Base-by-base conservation (phyloP, 2,797 vertebrate genomes). In the Pipistrellus pygmaeus region DNA sequence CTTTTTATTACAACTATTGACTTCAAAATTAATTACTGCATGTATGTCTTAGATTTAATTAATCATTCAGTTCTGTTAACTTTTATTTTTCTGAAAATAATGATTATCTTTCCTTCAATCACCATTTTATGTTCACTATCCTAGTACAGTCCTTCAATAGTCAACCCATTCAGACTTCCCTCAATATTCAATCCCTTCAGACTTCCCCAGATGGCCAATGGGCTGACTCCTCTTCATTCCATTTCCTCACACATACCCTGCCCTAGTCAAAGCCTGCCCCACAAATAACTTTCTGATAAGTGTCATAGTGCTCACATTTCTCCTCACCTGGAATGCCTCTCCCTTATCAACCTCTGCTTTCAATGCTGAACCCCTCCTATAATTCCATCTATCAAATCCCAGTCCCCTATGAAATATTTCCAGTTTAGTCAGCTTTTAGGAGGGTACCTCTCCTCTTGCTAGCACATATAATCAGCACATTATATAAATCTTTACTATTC, bases 11-110 rank as follows among this genome's bases (percentile, higher is more conserved):
- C 21, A 20, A 96, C 69, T 69, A n/a, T 7, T 82, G 55, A 73
- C 72, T 89, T 89, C n/a, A 23, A 86, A 86, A 75, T 89, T 66
- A 85, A 83, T 83, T 90, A 38, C 62, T 51, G 46, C 17, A 60
- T 27, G 17, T 62, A 44, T 27, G 66, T 23, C 27, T 85, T 88
- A 60, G 21, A 85, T 93, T 86, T 83, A 86, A 77, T 62, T 20
- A 90, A 57, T 88, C 23, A 44, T 35, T 83, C 8, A 51, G 10
- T 87, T 76, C n/a, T 46, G 77, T 72, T 30, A 69, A 62, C 35
- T 75, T 82, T 21, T 41, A 18, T 75, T 88, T 66, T 48, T 18
- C 48, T 80, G 35, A 69, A 93, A 90, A 82, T 75, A 75, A 78
- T 1, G 23, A 10, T n/a, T 51, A 7, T 46, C 11, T 25, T 78